These are phyloP conservation scores for Epinephelus lanceolatus DNA, from an alignment of 2,113 vertebrate genomes.

Conservation along the genomic window DNA sequence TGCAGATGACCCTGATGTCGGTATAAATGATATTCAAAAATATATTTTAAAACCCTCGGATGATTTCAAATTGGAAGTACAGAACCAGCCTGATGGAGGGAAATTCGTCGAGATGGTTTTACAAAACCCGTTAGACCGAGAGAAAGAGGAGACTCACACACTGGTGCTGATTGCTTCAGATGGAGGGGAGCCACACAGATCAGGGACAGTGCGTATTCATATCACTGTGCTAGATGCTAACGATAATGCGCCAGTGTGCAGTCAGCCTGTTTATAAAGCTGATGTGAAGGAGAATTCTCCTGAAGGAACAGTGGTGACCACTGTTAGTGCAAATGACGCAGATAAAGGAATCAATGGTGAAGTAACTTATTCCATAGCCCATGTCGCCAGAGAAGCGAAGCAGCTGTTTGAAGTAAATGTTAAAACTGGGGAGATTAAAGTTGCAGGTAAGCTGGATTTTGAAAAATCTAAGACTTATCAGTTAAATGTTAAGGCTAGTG, in stretches of 20 bases:
- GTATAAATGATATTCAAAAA: conserved; percentile 75
- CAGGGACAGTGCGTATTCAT: conserved; percentile 75
- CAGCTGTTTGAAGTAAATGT: conserved; percentile 78
- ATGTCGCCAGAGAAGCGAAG: conserved; percentile 38
- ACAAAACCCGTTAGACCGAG: conserved; percentile 76
- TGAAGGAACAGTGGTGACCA: conserved; percentile 64
- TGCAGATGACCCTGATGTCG: conserved; percentile 79
- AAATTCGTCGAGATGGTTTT: conserved; percentile 78
- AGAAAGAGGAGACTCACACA: conserved; percentile 65
- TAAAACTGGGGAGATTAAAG: conserved; percentile 79
- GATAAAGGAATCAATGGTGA: conserved; percentile 77
- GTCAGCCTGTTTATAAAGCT: conserved; percentile 76
- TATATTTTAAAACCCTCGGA: conserved; percentile 68
- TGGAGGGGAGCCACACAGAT: conserved; percentile 80
- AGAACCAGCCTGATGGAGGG: conserved; percentile 55
- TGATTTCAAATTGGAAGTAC: conserved; percentile 76
- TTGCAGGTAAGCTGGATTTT: conserved; percentile 70
- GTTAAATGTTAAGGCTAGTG: conserved; percentile 74
- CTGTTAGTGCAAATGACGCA: conserved; percentile 73
- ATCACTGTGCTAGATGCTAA: conserved; percentile 79
- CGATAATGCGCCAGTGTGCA: conserved; percentile 81
- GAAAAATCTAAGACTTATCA: conserved; percentile 66
- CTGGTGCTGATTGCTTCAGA: conserved; percentile 78
- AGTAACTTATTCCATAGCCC: conserved; percentile 68
- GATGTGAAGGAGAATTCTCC: conserved; percentile 70